These are phyloP conservation scores for Ciconia boyciana DNA, from an alignment of 2,113 vertebrate species.

Conservation along the genomic window DNA sequence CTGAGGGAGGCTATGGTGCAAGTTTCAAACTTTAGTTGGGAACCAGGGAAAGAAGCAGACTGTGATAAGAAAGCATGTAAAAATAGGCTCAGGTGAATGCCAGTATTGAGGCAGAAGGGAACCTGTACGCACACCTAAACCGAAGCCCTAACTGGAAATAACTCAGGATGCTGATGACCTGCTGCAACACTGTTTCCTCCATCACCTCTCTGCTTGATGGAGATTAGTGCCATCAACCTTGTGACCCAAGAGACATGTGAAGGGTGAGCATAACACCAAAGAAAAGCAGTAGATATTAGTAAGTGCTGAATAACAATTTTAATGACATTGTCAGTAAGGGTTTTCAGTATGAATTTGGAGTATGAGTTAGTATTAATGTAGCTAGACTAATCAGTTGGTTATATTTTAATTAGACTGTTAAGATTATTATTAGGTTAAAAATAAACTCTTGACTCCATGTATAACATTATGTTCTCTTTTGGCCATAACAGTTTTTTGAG, in stretches of 20 bases:
- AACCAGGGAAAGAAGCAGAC: background rate
- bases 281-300: background rate
- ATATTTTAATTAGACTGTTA: background rate
- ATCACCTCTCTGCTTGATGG: background rate
- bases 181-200: background rate
- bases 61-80: background rate
- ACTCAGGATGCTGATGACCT: background rate
- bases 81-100: background rate
- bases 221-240: background rate
- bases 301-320: background rate
- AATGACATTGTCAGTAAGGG: background rate
- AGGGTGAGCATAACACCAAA: background rate
- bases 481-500: rapidly evolving
- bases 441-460: background rate
- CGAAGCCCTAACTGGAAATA: background rate
- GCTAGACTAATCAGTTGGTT: background rate
- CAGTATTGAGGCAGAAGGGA: background rate
- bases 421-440: background rate
- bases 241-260: background rate
- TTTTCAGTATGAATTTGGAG: background rate
- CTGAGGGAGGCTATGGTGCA: background rate
- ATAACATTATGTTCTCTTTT: background rate
- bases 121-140: background rate
- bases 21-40: background rate
- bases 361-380: background rate